These are phyloP conservation scores for Limonius californicus DNA, from an alignment of 1,140 invertebrate species.

Conservation along the genomic window DNA sequence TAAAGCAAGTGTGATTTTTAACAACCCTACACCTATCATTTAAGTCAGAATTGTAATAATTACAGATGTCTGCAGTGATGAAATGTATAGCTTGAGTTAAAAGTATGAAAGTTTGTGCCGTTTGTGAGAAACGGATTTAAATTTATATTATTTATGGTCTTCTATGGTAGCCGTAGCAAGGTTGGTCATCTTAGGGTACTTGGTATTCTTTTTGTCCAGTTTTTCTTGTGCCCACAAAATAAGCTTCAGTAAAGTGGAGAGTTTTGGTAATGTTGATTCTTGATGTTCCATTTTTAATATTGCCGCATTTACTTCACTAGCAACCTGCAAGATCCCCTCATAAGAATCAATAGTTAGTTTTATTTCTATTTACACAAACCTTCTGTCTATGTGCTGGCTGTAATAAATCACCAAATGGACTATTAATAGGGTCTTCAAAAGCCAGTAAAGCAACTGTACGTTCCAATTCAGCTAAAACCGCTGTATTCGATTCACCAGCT, in stretches of 20 bases:
- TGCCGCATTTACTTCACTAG: slow-evolving; percentile 94
- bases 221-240: slow-evolving; percentile 95
- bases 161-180: slow-evolving; percentile 78
- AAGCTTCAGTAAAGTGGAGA: slow-evolving; percentile 88
- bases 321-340: slow-evolving; percentile 63
- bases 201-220: slow-evolving; percentile 89
- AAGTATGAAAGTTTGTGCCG: not conserved
- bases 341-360: not conserved
- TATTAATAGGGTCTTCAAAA: slow-evolving; percentile 92
- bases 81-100: not conserved
- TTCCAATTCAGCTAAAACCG: slow-evolving; percentile 71
- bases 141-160: slow-evolving; percentile 59
- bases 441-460: slow-evolving; percentile 90
- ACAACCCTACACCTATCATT: no score
- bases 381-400: slow-evolving; percentile 90
- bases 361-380: slow-evolving; percentile 52
- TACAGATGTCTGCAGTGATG: no score
- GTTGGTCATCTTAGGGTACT: slow-evolving; percentile 91
- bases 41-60: no score
- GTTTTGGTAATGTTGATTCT: slow-evolving; percentile 81
- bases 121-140: slow-evolving; percentile 5
- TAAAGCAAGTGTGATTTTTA: no score
- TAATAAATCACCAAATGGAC: slow-evolving; percentile 94
- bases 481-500: slow-evolving; percentile 84
- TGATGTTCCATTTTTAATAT: slow-evolving; percentile 90